Evolutionary conservation across 2,888 invertebrate genomes (phyloP).

Genomic region (Polydrusus tereticollis): DNA sequence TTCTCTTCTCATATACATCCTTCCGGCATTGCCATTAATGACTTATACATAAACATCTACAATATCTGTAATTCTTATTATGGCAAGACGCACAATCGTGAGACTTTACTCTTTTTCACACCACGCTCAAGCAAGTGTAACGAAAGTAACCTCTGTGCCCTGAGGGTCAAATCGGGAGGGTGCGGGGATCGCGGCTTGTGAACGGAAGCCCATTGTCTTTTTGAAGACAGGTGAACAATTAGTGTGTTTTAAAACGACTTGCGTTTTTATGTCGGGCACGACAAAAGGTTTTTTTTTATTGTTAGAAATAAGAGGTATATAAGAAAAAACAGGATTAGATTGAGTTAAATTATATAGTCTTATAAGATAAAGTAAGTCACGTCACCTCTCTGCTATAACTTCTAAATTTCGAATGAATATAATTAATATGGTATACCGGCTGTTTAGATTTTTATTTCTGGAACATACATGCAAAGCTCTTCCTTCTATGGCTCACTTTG

Average conservation of each 20-base stretch:
- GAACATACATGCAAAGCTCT: too few species aligned
- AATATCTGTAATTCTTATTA: conserved; percentile 58
- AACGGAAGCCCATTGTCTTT: conserved; percentile 61
- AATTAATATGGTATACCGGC: too few species aligned
- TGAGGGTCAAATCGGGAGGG: conserved; percentile 42
- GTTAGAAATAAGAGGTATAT: neutral
- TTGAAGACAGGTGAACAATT: conserved; percentile 62
- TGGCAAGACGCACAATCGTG: conserved; percentile 55
- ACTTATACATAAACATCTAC: conserved; percentile 60
- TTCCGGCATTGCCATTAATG: conserved; percentile 53
- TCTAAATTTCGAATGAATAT: too few species aligned
- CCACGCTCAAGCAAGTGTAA: conserved; percentile 60
- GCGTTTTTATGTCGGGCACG: conserved; percentile 41
- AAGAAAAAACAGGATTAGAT: neutral
- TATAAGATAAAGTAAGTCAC: too few species aligned
- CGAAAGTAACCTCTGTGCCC: conserved; percentile 62
- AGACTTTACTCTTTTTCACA: conserved; percentile 58
- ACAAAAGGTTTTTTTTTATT: neutral
- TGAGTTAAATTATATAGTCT: neutral
- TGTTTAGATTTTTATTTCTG: too few species aligned
- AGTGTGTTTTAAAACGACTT: conserved; percentile 41
- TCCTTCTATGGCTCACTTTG: too few species aligned
- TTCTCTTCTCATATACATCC: conserved; percentile 43
- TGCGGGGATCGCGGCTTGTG: conserved; percentile 56
- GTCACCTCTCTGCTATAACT: too few species aligned